Percentiles rank a stretch among this genome's conserved stretches.
Conservation (phyloP, 2,113 vertebrate species). For the Cyprinodon variegatus region DNA sequence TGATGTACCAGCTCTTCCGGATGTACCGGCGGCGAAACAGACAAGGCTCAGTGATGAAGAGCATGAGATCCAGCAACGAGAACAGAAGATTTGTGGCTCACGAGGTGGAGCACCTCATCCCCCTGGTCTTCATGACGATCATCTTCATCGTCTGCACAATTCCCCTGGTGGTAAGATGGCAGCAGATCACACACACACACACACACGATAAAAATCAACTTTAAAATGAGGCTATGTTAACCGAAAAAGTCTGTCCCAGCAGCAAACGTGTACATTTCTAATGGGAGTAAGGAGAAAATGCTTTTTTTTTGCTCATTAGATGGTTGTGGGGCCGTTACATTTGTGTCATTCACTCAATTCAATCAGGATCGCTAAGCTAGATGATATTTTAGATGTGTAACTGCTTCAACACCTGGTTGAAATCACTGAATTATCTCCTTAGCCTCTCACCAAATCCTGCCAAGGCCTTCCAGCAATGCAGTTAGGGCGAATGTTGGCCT, state of each 20-base stretch:
- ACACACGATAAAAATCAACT: neutral
- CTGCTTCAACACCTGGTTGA: no score
- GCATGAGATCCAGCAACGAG: constrained; percentile 34
- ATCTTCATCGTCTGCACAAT: constrained; percentile 92
- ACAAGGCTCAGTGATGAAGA: constrained; percentile 48
- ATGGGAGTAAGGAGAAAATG: neutral
- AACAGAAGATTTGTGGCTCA: constrained; percentile 80
- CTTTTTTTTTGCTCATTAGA: neutral
- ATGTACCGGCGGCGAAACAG: constrained; percentile 83
- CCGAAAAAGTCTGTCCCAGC: neutral
- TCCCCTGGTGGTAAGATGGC: constrained; percentile 89
- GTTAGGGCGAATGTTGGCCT: no score
- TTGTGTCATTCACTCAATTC: neutral
- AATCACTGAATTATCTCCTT: no score
- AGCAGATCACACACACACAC: neutral
- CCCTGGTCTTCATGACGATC: constrained; percentile 92
- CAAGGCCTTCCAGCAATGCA: no score
- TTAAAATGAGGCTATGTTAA: no score
- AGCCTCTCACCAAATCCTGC: no score
- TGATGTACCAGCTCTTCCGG: constrained; percentile 82
- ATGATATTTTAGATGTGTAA: no score
- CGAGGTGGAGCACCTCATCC: constrained; percentile 92
- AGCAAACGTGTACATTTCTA: no score
- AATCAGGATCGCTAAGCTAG: neutral
- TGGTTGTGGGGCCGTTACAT: neutral